A percentile compares a stretch with the other conserved stretches of the same genome.
phyloP scores from a whole-genome alignment of 35 echinoderm and acorn worm species.

The Ptychodera flava region DNA sequence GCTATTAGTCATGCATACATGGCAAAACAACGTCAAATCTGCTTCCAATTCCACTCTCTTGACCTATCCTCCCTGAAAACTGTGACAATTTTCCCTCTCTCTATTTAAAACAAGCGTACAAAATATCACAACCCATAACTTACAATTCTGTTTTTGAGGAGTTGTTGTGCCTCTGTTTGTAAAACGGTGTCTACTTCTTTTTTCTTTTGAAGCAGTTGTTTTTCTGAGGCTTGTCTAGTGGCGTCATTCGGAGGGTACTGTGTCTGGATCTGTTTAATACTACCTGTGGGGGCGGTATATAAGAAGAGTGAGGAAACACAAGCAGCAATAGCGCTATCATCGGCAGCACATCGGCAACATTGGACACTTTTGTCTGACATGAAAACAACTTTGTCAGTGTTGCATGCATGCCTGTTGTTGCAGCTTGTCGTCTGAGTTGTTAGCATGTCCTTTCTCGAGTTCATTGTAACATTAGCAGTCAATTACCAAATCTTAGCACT shows the following conservation, averaged over 20 bases:
- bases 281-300: neutral
- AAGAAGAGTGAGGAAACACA: neutral
- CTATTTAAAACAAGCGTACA: too few relatives aligned
- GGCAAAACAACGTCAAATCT: too few relatives aligned
- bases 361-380: too few relatives aligned
- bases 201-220: conserved; percentile 49
- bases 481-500: too few relatives aligned
- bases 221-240: neutral
- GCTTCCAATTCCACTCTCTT: too few relatives aligned
- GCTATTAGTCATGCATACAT: neutral
- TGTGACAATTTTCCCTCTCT: too few relatives aligned
- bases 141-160: conserved; percentile 90
- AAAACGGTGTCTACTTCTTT: conserved; percentile 51
- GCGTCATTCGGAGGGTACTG: conserved; percentile 7
- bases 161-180: conserved; percentile 80
- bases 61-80: too few relatives aligned
- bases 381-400: neutral
- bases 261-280: neutral
- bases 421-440: conserved; percentile 36
- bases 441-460: neutral
- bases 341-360: neutral
- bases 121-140: too few relatives aligned
- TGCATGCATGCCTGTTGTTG: too few relatives aligned
- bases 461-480: neutral
- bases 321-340: neutral